phyloP scores from a whole-genome alignment of 2,113 vertebrate genomes.

The Rattus norvegicus region GRCr8 NC_086019.1:222449001-222449500 shows the following conservation, averaged over 20 bases:
- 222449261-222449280: slow-evolving; percentile 4
- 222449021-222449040: neutral
- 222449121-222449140: neutral
- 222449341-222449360: slow-evolving; percentile 1
- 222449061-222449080: neutral
- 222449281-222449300: neutral
- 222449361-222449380: neutral
- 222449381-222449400: neutral
- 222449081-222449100: neutral
- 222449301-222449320: neutral
- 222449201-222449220: neutral
- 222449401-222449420: neutral
- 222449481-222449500: neutral
- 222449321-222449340: slow-evolving; percentile 38
- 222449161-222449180: too few species aligned
- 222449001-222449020: neutral
- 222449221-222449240: neutral
- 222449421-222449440: neutral
- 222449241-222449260: neutral
- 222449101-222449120: neutral
- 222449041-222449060: neutral
- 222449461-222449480: neutral
- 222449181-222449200: neutral
- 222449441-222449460: neutral
- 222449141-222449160: neutral